These are phyloP conservation scores for Petromus typicus DNA, from an alignment of 2,113 vertebrate species.

Conservation along the genomic window DNA sequence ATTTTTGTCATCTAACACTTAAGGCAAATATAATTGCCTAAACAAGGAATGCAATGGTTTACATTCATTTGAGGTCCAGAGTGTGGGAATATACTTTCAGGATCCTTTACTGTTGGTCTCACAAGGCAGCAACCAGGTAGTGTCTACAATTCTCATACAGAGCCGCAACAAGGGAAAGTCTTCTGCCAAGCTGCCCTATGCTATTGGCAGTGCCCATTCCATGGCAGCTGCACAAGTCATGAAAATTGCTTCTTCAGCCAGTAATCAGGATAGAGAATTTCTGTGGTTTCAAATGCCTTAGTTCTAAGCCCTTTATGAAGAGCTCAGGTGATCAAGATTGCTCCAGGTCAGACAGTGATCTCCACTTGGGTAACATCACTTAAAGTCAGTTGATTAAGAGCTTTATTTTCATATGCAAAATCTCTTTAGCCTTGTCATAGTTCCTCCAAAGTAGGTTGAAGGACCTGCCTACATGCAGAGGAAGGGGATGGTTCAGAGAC, in stretches of 20 bases:
- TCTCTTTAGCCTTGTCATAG: not conserved
- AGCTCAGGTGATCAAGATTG: not conserved
- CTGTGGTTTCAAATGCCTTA: not conserved
- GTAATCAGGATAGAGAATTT: not conserved
- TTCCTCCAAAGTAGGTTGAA: not conserved
- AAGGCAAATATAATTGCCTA: not conserved
- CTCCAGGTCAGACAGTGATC: too few relatives aligned
- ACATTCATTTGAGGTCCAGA: not conserved
- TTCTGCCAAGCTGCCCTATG: not conserved
- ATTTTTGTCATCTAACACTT: not conserved
- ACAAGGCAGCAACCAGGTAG: not conserved
- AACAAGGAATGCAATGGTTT: not conserved
- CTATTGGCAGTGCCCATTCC: not conserved
- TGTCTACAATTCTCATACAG: not conserved
- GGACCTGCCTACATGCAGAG: not conserved
- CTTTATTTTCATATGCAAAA: not conserved
- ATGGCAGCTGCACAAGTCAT: not conserved
- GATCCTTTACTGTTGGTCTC: not conserved
- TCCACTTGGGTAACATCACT: not conserved
- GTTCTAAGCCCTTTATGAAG: not conserved
- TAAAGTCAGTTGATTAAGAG: not conserved
- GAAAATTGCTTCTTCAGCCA: not conserved
- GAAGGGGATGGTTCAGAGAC: not conserved
- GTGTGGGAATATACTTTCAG: too few relatives aligned
- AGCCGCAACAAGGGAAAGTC: not conserved